phyloP scores from a whole-genome alignment of 2,113 vertebrate species.

The Atrichornis clamosus region DNA sequence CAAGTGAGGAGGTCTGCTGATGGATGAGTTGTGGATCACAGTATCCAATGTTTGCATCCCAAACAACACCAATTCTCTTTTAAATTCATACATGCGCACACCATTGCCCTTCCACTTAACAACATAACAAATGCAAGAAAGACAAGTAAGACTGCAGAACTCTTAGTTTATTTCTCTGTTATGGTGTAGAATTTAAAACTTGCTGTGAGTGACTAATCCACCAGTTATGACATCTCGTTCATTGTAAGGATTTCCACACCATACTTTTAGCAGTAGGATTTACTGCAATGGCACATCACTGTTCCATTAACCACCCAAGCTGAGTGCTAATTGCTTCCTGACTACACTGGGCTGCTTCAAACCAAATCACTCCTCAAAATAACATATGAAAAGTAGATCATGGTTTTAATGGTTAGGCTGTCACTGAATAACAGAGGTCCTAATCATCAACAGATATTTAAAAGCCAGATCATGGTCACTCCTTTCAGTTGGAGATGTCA shows the following conservation, averaged over 20 bases:
- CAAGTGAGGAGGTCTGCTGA: not conserved
- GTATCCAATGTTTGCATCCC: not conserved
- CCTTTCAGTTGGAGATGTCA: not conserved
- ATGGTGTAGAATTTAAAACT: not conserved
- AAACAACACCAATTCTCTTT: not conserved
- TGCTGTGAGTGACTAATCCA: not conserved
- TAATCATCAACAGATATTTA: not conserved
- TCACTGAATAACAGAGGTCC: not conserved
- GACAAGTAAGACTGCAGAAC: not conserved
- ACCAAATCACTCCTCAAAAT: not conserved
- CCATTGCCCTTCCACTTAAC: not conserved
- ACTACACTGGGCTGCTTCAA: not conserved
- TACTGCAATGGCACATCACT: not conserved
- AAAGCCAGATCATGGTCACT: not conserved
- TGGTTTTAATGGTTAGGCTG: fast-evolving
- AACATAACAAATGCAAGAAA: not conserved
- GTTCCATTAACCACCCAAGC: not conserved
- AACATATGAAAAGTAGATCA: not conserved
- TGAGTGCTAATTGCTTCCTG: not conserved
- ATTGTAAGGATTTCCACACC: not conserved
- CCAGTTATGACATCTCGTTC: not conserved
- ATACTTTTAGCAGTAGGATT: not conserved
- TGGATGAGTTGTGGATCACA: not conserved
- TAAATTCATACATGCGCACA: fast-evolving
- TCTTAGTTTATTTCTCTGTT: not conserved